Evolutionary conservation across 2,113 vertebrate species (phyloP).

Genomic region (Turdus rufiventris): DNA sequence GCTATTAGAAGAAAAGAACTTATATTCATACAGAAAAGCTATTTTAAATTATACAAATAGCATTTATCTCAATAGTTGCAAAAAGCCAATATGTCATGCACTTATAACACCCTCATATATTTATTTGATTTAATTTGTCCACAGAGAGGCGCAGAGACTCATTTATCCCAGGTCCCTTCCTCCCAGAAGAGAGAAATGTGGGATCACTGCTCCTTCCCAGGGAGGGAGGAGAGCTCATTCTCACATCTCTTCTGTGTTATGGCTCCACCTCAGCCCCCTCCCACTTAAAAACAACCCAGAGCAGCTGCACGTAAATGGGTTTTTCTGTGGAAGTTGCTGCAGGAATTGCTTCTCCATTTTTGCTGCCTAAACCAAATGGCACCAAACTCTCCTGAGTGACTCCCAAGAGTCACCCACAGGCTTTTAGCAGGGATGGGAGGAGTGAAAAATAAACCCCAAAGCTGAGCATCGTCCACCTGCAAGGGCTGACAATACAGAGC

Average conservation of each 20-base stretch:
- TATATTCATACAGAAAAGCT: too few relatives aligned
- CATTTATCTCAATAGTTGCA: too few relatives aligned
- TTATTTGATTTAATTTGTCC: background rate
- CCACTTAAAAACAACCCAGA: background rate
- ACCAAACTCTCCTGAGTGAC: background rate
- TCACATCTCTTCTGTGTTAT: background rate
- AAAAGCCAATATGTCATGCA: too few relatives aligned
- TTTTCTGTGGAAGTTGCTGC: background rate
- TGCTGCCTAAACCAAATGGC: background rate
- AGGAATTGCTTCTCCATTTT: background rate
- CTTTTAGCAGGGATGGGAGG: background rate
- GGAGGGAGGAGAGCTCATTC: fast-evolving
- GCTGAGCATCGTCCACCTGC: background rate
- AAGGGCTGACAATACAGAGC: background rate
- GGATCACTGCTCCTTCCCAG: background rate
- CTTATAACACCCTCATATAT: background rate
- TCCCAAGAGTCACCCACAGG: background rate
- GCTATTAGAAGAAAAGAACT: too few relatives aligned
- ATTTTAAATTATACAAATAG: too few relatives aligned
- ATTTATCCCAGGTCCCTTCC: background rate
- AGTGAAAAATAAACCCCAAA: background rate
- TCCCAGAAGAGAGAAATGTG: background rate
- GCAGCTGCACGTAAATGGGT: background rate
- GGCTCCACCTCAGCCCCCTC: background rate
- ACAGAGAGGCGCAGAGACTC: too few relatives aligned